Conservation (phyloP, 1,140 invertebrate species). For the Magallana gigas region DNA sequence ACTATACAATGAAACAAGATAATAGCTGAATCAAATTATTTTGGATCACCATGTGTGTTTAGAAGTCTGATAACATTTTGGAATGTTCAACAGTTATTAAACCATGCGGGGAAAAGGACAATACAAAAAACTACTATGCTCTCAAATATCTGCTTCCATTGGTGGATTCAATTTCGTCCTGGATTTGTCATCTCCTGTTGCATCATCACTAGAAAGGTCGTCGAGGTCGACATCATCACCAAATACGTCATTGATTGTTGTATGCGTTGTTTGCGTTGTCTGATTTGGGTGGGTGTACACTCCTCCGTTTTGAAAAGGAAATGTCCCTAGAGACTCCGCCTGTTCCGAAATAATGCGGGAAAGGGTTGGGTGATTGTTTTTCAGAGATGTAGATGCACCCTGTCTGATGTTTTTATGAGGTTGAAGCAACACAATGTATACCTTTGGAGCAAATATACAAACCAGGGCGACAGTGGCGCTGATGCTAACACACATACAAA, state of each 20-base stretch:
- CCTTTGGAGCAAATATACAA: conserved; percentile 89
- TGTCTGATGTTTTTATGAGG: conserved; percentile 87
- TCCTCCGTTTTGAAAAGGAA: conserved; percentile 52
- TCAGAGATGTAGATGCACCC: conserved; percentile 63
- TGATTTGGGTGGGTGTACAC: conserved; percentile 40
- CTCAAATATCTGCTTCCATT: conserved; percentile 14
- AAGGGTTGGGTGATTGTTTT: conserved; percentile 54
- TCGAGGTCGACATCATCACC: conserved; percentile 67
- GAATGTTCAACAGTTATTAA: too few relatives aligned
- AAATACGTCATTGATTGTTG: conserved; percentile 64
- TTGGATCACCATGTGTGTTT: too few relatives aligned
- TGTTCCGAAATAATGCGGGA: conserved; percentile 50
- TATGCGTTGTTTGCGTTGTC: conserved; percentile 57
- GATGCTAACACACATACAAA: conserved; percentile 89
- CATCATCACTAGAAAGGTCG: conserved; percentile 62
- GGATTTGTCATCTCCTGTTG: neutral
- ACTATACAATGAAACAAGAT: too few relatives aligned
- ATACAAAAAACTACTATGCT: too few relatives aligned
- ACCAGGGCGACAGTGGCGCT: conserved; percentile 88
- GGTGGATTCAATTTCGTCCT: neutral
- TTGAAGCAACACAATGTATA: conserved; percentile 88
- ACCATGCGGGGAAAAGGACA: too few relatives aligned
- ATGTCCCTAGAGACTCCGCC: conserved; percentile 56
- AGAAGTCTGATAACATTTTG: too few relatives aligned
- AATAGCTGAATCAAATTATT: too few relatives aligned